Evolutionary conservation across 2,797 vertebrate species (phyloP).

Genomic region (Paramormyrops hopkinsi): DNA sequence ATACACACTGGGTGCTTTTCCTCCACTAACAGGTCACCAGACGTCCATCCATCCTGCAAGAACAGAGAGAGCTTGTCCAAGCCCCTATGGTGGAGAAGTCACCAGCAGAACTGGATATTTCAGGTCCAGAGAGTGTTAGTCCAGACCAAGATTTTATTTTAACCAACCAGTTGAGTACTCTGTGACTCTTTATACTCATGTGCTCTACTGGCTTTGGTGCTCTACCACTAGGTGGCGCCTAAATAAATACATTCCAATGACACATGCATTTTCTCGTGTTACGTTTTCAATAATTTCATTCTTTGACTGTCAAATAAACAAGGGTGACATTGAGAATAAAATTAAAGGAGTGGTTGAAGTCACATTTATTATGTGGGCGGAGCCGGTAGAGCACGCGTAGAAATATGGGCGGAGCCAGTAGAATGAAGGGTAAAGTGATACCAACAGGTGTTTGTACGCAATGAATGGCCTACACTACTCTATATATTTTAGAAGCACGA

Average conservation of each 20-base stretch:
- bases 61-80: not conserved
- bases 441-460: not conserved
- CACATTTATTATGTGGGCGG: not conserved
- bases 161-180: not conserved
- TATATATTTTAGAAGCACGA: not conserved
- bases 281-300: not conserved
- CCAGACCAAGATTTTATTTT: not conserved
- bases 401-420: not conserved
- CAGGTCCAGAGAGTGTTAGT: not conserved
- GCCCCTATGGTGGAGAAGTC: not conserved
- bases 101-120: not conserved
- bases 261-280: not conserved
- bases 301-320: not conserved
- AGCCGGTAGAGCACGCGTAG: not conserved
- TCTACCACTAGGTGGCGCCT: not conserved
- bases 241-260: not conserved
- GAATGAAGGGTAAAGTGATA: not conserved
- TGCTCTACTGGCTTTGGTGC: not conserved
- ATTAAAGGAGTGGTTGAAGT: not conserved
- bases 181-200: not conserved
- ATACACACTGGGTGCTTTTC: not conserved
- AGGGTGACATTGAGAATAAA: not conserved
- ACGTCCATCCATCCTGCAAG: not conserved
- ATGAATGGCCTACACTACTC: not conserved
- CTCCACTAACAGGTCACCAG: not conserved